These are phyloP conservation scores for Capricornis sumatraensis DNA, from an alignment of 2,113 vertebrate species.

Conservation along the genomic window DNA sequence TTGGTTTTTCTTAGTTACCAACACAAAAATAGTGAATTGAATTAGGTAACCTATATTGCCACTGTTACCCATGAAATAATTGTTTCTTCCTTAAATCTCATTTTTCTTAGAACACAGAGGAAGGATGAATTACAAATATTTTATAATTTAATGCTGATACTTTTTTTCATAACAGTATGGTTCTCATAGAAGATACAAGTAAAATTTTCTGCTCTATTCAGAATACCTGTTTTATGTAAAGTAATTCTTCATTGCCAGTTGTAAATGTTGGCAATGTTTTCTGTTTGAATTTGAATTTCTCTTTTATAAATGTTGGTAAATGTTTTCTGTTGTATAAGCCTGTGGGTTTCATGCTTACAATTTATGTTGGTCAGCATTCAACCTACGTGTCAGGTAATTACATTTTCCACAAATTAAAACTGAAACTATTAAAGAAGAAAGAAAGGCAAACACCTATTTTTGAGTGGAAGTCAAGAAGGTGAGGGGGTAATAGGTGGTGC, in stretches of 20 bases:
- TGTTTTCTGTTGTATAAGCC: background rate
- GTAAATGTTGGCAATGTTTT: background rate
- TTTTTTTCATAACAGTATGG: background rate
- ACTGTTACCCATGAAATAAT: background rate
- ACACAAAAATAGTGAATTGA: background rate
- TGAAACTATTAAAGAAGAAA: background rate
- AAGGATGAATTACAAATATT: background rate
- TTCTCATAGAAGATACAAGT: background rate
- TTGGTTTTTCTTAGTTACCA: background rate
- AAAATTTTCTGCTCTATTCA: background rate
- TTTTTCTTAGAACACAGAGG: background rate
- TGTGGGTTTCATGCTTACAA: background rate
- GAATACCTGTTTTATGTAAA: background rate
- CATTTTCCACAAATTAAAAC: background rate
- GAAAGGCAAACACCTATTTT: background rate
- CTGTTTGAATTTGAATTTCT: too few species aligned
- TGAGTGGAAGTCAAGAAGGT: background rate
- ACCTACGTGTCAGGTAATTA: background rate
- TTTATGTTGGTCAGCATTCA: background rate
- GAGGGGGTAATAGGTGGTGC: background rate
- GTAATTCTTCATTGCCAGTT: background rate
- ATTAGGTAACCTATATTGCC: background rate
- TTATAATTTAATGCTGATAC: background rate
- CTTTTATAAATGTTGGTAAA: background rate
- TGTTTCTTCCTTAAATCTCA: background rate